Base-by-base conservation (phyloP, 2,797 vertebrate species). In the Ptychobarbus kaznakovi region DNA sequence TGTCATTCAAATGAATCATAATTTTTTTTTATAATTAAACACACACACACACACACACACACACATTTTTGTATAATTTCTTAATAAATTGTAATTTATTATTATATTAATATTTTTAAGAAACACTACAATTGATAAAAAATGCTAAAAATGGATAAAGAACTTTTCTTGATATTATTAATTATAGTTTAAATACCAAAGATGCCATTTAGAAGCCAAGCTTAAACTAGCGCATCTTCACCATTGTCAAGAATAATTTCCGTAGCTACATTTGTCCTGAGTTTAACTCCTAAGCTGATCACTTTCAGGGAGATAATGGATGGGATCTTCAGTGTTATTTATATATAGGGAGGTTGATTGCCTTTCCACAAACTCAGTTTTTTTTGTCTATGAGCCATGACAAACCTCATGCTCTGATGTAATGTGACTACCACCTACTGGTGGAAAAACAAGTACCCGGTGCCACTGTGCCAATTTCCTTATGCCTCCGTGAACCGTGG, bases 341-440 rank as follows among this genome's bases (percentile, higher is more conserved):
- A 83, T 77, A 58, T 58, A 73, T 42, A 42, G 16, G 12, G 77
- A 56, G 46, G 63, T 65, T 75, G 20, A 70, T 75, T 86, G 88
- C 28, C 74, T 25, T 83, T 61, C 70, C 38, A 56, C 20, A 46
- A 90, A 87, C 82, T 28, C 11, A 72, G 70, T 85, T 80, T 78
- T 40, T 40, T 63, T 2, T 61, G 38, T 61, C 42, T 84, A 13
- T 69, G 68, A 68, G 69, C 66, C 51, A 28, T 83, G 38, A 66
- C 75, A 78, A 44, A 56, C 66, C 79, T 46, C 72, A 76, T 86
- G 83, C 61, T 89, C 87, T 90, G 81, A 90, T 92, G 90, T 91
- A 88, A 90, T 90, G 88, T 91, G 88, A 93, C 87, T 93, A 92
- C 89, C 90, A 92, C 91, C 91, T 93, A 88, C 92, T 92, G 91